Evolutionary conservation across 1,140 invertebrate species (phyloP).

Genomic region (Lineus longissimus): DNA sequence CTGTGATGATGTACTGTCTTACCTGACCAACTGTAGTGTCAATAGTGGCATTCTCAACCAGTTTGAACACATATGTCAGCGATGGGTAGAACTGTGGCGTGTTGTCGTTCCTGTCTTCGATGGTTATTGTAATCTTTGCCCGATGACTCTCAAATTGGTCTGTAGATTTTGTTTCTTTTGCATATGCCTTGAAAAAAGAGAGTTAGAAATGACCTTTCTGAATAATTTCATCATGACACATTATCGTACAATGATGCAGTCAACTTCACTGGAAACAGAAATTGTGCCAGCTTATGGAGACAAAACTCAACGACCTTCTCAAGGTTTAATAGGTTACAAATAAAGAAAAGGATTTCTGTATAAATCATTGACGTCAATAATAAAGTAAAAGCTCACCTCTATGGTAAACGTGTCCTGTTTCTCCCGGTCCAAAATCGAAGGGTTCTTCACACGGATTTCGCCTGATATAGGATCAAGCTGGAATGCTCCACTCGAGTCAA

Average conservation of each 20-base stretch:
- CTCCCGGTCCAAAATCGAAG: neutral
- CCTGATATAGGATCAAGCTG: neutral
- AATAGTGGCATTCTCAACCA: neutral
- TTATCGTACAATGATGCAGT: too few species aligned
- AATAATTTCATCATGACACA: too few species aligned
- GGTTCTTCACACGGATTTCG: neutral
- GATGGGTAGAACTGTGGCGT: constrained; percentile 1
- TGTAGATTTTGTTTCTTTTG: neutral
- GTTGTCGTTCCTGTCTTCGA: neutral
- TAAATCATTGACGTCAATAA: too few species aligned
- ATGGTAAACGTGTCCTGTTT: too few species aligned
- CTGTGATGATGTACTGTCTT: neutral
- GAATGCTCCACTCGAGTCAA: neutral
- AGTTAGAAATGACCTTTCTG: too few species aligned
- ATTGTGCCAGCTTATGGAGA: too few species aligned
- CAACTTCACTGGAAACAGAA: too few species aligned
- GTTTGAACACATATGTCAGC: neutral
- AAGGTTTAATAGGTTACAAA: too few species aligned
- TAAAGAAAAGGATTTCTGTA: too few species aligned
- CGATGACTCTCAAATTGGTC: neutral
- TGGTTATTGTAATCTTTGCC: neutral
- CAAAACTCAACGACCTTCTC: too few species aligned
- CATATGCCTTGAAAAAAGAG: neutral
- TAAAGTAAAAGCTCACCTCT: too few species aligned
- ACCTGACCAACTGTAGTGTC: neutral